Base-by-base conservation (phyloP, 2,888 invertebrate genomes). In the Globia sparganii region DNA sequence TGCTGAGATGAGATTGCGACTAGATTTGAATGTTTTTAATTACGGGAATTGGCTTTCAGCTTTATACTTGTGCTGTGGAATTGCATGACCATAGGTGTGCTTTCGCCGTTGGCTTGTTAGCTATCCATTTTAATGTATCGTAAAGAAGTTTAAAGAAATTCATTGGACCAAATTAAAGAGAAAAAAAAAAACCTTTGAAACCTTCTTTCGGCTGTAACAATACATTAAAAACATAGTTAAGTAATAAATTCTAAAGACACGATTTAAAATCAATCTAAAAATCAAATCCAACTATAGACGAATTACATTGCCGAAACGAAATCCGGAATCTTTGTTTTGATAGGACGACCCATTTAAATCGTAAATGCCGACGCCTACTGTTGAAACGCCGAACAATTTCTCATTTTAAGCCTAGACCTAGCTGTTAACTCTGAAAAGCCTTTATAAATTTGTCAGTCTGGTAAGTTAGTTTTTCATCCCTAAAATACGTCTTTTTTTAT, bases 321-420 rank as follows among this genome's bases (percentile, higher is more conserved):
- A 91, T 93, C 91, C 84, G 87, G 89, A 91, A 91, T 90, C 89
- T 80, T 86, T 70, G 92, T 94, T 94, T 93, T 93, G 90, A 93
- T 94, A 94, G 93, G 94, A 93, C 89, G 87, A 88, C 78, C 92
- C 92, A 92, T 93, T 93, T 82, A 89, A 91, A 91, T 91, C 89
- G 90, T 90, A 90, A 91, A 93, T 93, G 89, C 89, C 88, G 80
- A 88, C 82, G 87, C 75, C 87, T 87, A 90, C 89, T 88, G 88
- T 86, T 75, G 70, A 88, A 88, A 87, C 59, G 67, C 68, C 58
- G 40, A 81, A 72, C 56, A 66, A 78, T 85, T 85, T 80, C 66
- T 68, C 34, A 81, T 80, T 86, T 86, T 87, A 71, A 31, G 56
- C 28, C 31, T 15, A 31, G n/a, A n/a, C n/a, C n/a, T 28, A 21